Percentiles rank a stretch among this genome's conserved stretches.
Conservation (phyloP, 2,888 invertebrate genomes). For the Ceraclea dissimilis region DNA sequence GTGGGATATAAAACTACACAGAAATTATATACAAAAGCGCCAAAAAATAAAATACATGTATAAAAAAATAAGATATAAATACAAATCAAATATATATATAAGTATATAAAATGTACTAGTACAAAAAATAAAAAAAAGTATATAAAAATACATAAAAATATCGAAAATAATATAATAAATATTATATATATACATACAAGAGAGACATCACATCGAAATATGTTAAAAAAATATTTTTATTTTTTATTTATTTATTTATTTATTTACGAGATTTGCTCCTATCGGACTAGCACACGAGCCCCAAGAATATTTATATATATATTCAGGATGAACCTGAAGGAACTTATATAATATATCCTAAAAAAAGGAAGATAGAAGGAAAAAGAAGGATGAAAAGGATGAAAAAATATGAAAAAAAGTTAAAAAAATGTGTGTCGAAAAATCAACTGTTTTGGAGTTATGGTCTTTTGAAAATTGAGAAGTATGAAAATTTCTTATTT, state of each 20-base stretch:
- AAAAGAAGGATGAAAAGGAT: neutral
- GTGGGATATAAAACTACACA: slow-evolving; percentile 12
- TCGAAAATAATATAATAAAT: slow-evolving; percentile 7
- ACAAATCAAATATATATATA: too few species aligned
- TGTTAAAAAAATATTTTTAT: slow-evolving; percentile 11
- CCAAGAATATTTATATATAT: slow-evolving; percentile 4
- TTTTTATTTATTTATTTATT: neutral
- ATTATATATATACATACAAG: slow-evolving; percentile 6
- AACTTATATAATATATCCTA: slow-evolving; percentile 10
- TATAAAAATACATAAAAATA: too few species aligned
- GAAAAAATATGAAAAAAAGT: too few species aligned
- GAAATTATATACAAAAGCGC: slow-evolving; percentile 13
- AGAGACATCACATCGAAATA: slow-evolving; percentile 20
- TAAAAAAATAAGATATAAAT: neutral
- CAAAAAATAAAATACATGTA: neutral
- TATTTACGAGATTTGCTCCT: slow-evolving; percentile 21
- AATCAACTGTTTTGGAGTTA: too few species aligned
- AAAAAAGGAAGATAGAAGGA: slow-evolving; percentile 6
- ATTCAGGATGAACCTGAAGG: slow-evolving; percentile 6
- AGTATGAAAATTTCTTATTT: too few species aligned
- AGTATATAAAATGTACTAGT: slow-evolving; percentile 9
- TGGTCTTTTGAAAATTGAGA: too few species aligned
- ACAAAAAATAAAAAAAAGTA: too few species aligned
- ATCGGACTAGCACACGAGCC: slow-evolving; percentile 23
- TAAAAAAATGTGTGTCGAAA: too few species aligned